These are phyloP conservation scores for Ianthella basta DNA, from an alignment of 37 sponge, comb jelly and placozoan genomes.

Conservation along the genomic window DNA sequence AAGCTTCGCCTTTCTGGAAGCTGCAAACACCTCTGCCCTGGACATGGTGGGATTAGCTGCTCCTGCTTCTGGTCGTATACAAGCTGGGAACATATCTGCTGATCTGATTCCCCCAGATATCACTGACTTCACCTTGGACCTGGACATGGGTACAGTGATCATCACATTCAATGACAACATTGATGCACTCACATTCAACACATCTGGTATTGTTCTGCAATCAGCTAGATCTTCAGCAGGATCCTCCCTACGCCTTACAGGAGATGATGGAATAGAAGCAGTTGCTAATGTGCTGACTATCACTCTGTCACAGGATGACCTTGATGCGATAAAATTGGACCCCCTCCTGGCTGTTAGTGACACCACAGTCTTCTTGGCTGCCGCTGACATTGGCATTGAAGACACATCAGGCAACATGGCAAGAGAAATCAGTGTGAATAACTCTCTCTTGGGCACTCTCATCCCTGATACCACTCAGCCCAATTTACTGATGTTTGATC, in stretches of 20 bases:
- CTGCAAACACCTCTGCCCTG: constrained; percentile 36
- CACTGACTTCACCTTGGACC: constrained; percentile 68
- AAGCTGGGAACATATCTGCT: constrained; percentile 63
- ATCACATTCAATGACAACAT: constrained; percentile 80
- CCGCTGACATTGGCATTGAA: constrained; percentile 39
- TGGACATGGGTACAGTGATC: constrained; percentile 67
- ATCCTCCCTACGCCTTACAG: neutral
- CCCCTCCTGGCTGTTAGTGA: constrained; percentile 55
- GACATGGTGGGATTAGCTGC: constrained; percentile 69
- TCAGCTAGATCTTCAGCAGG: neutral
- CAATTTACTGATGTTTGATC: constrained; percentile 54
- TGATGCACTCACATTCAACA: constrained; percentile 53
- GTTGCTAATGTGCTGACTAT: constrained; percentile 33
- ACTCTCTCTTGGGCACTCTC: constrained; percentile 31
- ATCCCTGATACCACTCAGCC: constrained; percentile 65
- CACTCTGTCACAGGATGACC: constrained; percentile 49
- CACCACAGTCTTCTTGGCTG: constrained; percentile 57
- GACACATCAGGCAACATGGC: constrained; percentile 70
- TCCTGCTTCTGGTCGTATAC: constrained; percentile 35
- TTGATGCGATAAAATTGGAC: constrained; percentile 75
- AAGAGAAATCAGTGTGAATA: constrained; percentile 12
- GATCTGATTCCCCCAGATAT: constrained; percentile 81
- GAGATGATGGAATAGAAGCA: neutral
- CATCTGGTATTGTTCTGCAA: constrained; percentile 56
- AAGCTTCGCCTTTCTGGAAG: constrained; percentile 50